Conservation (phyloP, 2,888 invertebrate species). For the Bursaphelenchus okinawaensis region DNA sequence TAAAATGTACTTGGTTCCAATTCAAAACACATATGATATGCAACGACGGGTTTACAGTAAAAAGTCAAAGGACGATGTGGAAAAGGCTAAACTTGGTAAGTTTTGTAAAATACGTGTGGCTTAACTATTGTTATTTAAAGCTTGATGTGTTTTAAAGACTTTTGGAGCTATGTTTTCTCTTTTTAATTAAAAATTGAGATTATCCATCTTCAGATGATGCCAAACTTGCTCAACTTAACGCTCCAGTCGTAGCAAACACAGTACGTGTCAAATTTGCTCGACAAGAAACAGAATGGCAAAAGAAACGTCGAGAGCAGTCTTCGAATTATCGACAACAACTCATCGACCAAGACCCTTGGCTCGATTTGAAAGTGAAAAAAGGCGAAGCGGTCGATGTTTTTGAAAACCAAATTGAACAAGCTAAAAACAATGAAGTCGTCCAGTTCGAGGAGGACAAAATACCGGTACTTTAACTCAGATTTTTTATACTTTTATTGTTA, state of each 20-base stretch:
- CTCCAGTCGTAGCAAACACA: background rate
- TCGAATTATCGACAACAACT: slow-evolving; percentile 2
- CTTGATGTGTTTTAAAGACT: background rate
- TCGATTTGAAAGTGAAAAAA: background rate
- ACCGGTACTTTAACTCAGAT: background rate
- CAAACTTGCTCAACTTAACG: background rate
- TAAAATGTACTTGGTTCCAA: background rate
- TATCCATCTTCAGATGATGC: background rate
- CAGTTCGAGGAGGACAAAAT: background rate
- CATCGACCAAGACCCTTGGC: slow-evolving; percentile 8
- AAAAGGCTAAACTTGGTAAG: background rate
- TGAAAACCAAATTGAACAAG: background rate
- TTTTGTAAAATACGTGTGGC: background rate
- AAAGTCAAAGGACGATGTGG: background rate
- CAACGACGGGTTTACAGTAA: background rate
- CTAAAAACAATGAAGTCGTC: background rate
- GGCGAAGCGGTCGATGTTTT: background rate
- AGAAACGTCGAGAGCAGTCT: slow-evolving; percentile 13
- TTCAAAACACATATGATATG: slow-evolving; percentile 1
- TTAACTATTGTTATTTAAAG: background rate
- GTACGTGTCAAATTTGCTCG: slow-evolving; percentile 3
- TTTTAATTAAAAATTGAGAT: too few relatives aligned
- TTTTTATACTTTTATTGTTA: background rate
- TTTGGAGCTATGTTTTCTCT: too few relatives aligned
- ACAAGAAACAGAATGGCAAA: slow-evolving; percentile 11